Base-by-base conservation (phyloP, 2,113 vertebrate genomes). In the Oncorhynchus keta region DNA sequence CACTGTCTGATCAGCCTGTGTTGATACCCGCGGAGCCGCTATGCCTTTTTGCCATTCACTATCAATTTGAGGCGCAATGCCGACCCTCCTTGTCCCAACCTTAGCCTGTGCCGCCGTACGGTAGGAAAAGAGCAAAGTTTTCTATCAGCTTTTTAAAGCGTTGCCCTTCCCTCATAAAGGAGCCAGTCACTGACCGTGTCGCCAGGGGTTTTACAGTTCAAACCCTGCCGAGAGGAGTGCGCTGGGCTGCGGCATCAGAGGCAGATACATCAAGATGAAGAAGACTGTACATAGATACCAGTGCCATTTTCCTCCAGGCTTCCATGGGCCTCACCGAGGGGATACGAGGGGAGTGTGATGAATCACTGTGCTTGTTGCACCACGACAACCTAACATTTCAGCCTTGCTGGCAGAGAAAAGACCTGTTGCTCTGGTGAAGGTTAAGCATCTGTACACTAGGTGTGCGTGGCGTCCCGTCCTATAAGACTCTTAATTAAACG, bases 401-500 rank as follows among this genome's bases (percentile, higher is more conserved):
- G 51, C 61, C 70, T 62, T 72, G 72, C 18, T n/a, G 22, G n/a
- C 5, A 11, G 22, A 26, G 76, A 57, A 45, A 14, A 66, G 32
- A 67, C 61, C 69, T 65, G 72, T 16, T 39, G 80, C 49, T 71
- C 22, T 9, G 62, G 57, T 83, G 78, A 80, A 85, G 81, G 84
- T 80, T 83, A 74, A 74, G 70, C 73, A 64, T 82, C 70, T 65
- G 49, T 74, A 83, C 68, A 74, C 74, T 45, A 72, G 18, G 48
- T 62, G 26, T 65, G 62, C 14, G n/a, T 45, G 51, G 55, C 26
- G 16, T 26, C 65, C 76, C 32, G 70, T 72, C 77, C 79, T 77
- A 83, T 35, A 79, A 77, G 84, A 82, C 76, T 35, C 83, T 86
- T 88, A 86, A 90, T 92, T 90, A 89, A 91, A 86, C 77, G 69